These are phyloP conservation scores for Oryzias woworae DNA, from an alignment of 2,113 vertebrate genomes.

Conservation along the genomic window DNA sequence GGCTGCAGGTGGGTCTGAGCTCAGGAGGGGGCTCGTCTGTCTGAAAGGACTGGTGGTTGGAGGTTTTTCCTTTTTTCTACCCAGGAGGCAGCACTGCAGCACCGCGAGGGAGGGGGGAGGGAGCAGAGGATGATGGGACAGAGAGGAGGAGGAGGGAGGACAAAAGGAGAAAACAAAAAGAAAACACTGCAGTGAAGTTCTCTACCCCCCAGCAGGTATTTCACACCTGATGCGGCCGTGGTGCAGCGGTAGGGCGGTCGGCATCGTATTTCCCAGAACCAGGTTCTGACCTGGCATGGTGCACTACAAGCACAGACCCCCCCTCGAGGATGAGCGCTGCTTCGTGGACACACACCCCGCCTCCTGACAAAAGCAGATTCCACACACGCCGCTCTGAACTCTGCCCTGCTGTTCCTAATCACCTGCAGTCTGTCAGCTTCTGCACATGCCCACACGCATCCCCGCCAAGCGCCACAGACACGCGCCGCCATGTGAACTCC, in stretches of 20 bases:
- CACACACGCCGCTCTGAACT: conserved; percentile 66
- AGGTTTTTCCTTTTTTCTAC: conserved; percentile 25
- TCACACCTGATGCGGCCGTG: too few relatives aligned
- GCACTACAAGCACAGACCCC: too few relatives aligned
- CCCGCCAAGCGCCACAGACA: conserved; percentile 26
- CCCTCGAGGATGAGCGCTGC: too few relatives aligned
- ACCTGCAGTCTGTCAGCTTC: conserved; percentile 65
- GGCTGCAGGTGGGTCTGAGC: conserved; percentile 7
- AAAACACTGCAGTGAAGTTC: conserved; percentile 60
- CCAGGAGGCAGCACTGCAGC: conserved; percentile 66
- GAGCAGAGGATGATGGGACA: conserved; percentile 24
- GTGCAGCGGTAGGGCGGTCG: too few relatives aligned
- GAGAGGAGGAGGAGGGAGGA: conserved; percentile 19
- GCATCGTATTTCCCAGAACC: too few relatives aligned
- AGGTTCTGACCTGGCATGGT: too few relatives aligned
- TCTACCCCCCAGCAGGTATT: too few relatives aligned
- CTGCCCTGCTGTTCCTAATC: conserved; percentile 69
- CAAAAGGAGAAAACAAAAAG: conserved; percentile 38
- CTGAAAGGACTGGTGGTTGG: conserved; percentile 42
- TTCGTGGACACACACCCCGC: conserved; percentile 11
- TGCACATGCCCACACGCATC: background rate
- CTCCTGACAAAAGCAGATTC: conserved; percentile 71
- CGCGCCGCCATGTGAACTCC: conserved; percentile 52
- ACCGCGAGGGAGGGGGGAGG: conserved; percentile 19
- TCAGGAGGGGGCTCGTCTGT: conserved; percentile 48